A percentile compares a stretch with the other conserved stretches of the same genome.
Evolutionary conservation across 2,113 vertebrate genomes (phyloP).

Genomic region (Centropristis striata): DNA sequence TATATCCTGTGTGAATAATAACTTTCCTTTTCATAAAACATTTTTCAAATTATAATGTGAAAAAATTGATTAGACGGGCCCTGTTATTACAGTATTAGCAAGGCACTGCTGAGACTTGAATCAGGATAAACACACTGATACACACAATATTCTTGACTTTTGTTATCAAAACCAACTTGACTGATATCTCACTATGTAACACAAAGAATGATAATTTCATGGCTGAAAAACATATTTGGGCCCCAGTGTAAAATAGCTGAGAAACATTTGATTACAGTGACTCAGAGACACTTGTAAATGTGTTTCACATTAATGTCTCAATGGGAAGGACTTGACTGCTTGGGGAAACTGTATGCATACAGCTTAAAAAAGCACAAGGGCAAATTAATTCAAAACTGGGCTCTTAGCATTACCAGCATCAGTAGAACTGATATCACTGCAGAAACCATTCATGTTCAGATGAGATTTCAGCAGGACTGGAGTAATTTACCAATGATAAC

Average conservation of each 20-base stretch:
- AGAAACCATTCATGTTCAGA: constrained; percentile 24
- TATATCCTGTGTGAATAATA: no score
- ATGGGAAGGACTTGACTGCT: constrained; percentile 29
- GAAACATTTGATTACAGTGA: constrained; percentile 23
- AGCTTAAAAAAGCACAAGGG: constrained; percentile 2
- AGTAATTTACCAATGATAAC: constrained; percentile 36
- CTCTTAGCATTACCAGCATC: constrained; percentile 30
- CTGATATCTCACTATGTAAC: constrained; percentile 17
- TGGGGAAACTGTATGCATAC: constrained; percentile 19
- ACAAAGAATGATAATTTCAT: constrained; percentile 59
- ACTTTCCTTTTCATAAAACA: no score
- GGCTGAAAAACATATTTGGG: constrained; percentile 7
- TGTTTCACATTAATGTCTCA: constrained; percentile 45
- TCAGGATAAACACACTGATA: constrained; percentile 1
- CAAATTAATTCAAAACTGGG: constrained; percentile 24
- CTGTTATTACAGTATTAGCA: constrained; percentile 10
- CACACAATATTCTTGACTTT: constrained; percentile 4
- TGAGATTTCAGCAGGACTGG: constrained; percentile 21
- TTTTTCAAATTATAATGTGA: no score
- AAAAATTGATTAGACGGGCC: neutral
- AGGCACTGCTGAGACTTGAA: neutral
- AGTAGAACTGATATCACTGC: constrained; percentile 30
- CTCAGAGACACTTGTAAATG: constrained; percentile 12
- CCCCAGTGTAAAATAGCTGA: neutral
- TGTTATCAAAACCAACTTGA: constrained; percentile 25